Evolutionary conservation across 1,140 invertebrate species (phyloP), one percentile per base, ranked within the genome.

Genomic region (Drosophila watanabei): DNA sequence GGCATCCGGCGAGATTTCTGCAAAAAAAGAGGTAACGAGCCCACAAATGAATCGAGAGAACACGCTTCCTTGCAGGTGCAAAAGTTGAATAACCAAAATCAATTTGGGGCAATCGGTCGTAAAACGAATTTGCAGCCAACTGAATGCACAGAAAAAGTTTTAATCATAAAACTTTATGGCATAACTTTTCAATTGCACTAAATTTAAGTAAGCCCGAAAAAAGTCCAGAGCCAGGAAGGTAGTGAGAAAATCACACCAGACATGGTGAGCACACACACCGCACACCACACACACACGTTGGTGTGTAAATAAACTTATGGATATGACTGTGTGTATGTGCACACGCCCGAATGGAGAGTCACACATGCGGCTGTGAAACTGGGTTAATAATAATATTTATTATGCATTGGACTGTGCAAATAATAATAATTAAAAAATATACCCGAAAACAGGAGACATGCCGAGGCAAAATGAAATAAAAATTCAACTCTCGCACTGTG

Each of bases 1-100:
- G 59, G 97, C 96, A 94, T 97, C 97, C 96, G 96, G 85, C 24
- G 91, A 84, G 52, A 91, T 92, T 64, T 90, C 91, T 92, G 72
- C 11, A 75, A 71, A 16, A 35, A n/a, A n/a, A n/a, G 51, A 13
- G 20, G 35, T 16, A 46, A 56, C 10, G 18, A 45, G n/a, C 20
- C 45, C 35, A 46, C 30, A 83, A 83, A 58, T 48, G 59, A 58
- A 59, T 54, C 56, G 65, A 56, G 61, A 58, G 61, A 58, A 51
- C 66, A 51, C n/a, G 45, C 20, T 30, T 37, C 3, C 11, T 9
- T n/a, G n/a, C n/a, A 59, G 65, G 69, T 71, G 41, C 13, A 20
- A 39, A 57, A 57, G 54, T 57, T 57, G 54, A 24, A 57, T 57
- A 57, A 43, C 52, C 45, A 24, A 75, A 73, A 75, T 70, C 62